A percentile compares a stretch with the other conserved stretches of the same genome.
Evolutionary conservation across 2,888 invertebrate species (phyloP).

Genomic region (Mesochorus sp.): DNA sequence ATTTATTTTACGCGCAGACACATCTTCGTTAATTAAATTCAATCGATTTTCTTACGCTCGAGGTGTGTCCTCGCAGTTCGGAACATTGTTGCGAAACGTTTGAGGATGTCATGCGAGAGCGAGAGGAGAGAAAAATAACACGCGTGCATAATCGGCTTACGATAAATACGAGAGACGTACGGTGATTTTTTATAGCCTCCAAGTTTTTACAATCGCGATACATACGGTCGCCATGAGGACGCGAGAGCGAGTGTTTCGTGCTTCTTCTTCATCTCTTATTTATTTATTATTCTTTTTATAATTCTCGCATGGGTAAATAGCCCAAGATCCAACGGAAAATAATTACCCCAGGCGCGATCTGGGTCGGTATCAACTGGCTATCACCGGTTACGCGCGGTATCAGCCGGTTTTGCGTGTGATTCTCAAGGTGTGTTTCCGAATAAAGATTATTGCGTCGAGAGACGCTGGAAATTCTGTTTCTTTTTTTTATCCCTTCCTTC

Average conservation of each 20-base stretch:
- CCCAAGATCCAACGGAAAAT: background rate
- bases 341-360: constrained; percentile 54
- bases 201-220: background rate
- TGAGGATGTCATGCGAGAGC: too few relatives aligned
- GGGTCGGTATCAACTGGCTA: constrained; percentile 65
- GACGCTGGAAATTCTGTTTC: too few relatives aligned
- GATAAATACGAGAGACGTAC: too few relatives aligned
- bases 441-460: background rate
- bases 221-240: background rate
- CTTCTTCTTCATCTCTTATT: constrained; percentile 4
- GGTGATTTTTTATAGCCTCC: background rate
- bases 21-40: too few relatives aligned
- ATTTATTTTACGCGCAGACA: too few relatives aligned
- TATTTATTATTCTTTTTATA: constrained; percentile 1
- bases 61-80: too few relatives aligned
- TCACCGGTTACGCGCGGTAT: constrained; percentile 68
- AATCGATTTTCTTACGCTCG: too few relatives aligned
- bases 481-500: background rate
- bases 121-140: too few relatives aligned
- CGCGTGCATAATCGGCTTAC: too few relatives aligned
- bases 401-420: constrained; percentile 21
- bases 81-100: too few relatives aligned
- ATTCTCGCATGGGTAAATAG: constrained; percentile 30
- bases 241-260: background rate
- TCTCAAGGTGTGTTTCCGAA: background rate